phyloP scores from a whole-genome alignment of 1,140 invertebrate species.

The Pogonus chalceus region DNA sequence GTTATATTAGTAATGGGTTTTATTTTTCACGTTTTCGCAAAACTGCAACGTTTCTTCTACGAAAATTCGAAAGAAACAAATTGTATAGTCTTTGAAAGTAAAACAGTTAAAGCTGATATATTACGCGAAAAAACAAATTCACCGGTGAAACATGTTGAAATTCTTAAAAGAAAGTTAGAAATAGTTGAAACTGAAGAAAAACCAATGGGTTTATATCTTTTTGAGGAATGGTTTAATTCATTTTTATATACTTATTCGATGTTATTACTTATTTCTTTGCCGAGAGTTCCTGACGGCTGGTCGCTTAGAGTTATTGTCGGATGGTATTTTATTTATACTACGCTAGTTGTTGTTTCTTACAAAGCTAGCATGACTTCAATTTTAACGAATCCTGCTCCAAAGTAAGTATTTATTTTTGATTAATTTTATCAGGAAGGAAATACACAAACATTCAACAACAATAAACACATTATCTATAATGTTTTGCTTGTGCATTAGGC shows the following conservation, averaged over 20 bases:
- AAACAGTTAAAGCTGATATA: neutral
- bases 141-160: neutral
- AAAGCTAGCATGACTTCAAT: conserved; percentile 74
- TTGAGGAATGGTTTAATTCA: conserved; percentile 58
- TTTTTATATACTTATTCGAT: conserved; percentile 69
- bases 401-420: conserved; percentile 36
- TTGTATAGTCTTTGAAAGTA: neutral
- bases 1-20: conserved; percentile 46
- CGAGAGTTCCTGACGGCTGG: conserved; percentile 63
- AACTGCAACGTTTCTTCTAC: conserved; percentile 24
- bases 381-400: conserved; percentile 60
- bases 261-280: conserved; percentile 64
- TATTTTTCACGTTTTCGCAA: conserved; percentile 45
- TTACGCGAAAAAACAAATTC: neutral
- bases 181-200: conserved; percentile 15
- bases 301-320: conserved; percentile 65
- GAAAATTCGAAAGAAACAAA: neutral
- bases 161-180: conserved; percentile 19
- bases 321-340: conserved; percentile 77
- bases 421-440: too few species aligned
- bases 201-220: conserved; percentile 51
- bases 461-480: too few species aligned
- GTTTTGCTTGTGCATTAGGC: too few species aligned
- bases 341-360: conserved; percentile 65
- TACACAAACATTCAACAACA: too few species aligned